Percentiles rank a stretch among this genome's conserved stretches.
These are phyloP conservation scores for Syngnathoides biaculeatus DNA, from an alignment of 2,113 vertebrate species.

Conservation along the genomic window DNA sequence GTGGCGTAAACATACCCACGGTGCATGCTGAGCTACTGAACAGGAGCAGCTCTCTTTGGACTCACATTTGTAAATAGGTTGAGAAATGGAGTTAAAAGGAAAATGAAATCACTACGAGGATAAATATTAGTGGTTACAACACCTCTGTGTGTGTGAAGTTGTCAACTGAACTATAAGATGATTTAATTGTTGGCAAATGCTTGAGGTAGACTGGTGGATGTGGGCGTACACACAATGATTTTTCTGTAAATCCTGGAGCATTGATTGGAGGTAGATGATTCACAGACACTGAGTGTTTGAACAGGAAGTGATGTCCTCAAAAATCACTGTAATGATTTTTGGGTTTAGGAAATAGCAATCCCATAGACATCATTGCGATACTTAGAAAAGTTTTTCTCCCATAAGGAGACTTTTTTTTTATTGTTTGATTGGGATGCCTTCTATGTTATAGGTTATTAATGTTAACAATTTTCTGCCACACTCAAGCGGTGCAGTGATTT, in stretches of 20 bases:
- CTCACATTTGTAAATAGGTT: slow-evolving; percentile 50
- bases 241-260: slow-evolving; percentile 30
- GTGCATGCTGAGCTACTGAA: background rate
- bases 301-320: slow-evolving; percentile 57
- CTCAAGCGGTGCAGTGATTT: background rate
- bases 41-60: slow-evolving; percentile 6
- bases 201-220: slow-evolving; percentile 31
- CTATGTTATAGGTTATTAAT: slow-evolving; percentile 6
- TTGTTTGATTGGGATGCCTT: slow-evolving; percentile 7
- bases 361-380: slow-evolving; percentile 59
- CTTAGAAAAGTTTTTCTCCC: slow-evolving; percentile 55
- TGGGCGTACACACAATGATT: slow-evolving; percentile 8
- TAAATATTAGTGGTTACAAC: slow-evolving; percentile 15
- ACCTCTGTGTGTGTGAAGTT: slow-evolving; percentile 28
- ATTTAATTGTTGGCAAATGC: slow-evolving; percentile 43
- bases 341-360: slow-evolving; percentile 62
- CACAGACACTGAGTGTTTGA: slow-evolving; percentile 41
- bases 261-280: slow-evolving; percentile 52
- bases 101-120: slow-evolving; percentile 41
- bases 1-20: slow-evolving; percentile 6
- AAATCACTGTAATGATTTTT: slow-evolving; percentile 64
- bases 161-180: slow-evolving; percentile 23
- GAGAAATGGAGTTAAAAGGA: slow-evolving; percentile 44
- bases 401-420: background rate
- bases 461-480: background rate